Evolutionary conservation across 2,888 invertebrate species (phyloP).

Genomic region (Scelioninae gen. 1): DNA sequence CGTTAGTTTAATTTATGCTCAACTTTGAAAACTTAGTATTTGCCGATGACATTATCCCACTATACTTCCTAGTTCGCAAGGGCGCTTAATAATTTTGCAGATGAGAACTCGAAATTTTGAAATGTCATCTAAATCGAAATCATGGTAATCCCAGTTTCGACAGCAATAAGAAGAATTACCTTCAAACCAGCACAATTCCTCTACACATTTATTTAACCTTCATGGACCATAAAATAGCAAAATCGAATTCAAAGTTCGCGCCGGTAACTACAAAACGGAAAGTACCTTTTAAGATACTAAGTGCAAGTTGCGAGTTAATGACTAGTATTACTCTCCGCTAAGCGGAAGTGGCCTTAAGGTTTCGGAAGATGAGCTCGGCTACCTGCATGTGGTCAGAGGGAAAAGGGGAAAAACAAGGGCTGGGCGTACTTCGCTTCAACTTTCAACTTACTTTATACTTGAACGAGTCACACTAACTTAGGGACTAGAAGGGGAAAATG

Average conservation of each 20-base stretch:
- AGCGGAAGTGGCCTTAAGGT: slow-evolving; percentile 55
- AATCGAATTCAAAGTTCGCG: slow-evolving; percentile 40
- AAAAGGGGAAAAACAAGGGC: slow-evolving; percentile 2
- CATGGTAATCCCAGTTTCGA: no score
- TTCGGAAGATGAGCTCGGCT: slow-evolving; percentile 50
- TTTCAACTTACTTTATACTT: slow-evolving; percentile 42
- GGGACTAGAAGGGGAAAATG: not conserved
- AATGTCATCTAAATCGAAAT: no score
- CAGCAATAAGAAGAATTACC: no score
- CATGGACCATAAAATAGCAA: not conserved
- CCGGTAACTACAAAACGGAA: slow-evolving; percentile 15
- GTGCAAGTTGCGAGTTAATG: slow-evolving; percentile 48
- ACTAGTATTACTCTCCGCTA: slow-evolving; percentile 46
- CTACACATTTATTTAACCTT: not conserved
- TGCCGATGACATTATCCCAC: slow-evolving; percentile 3
- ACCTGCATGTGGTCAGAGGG: slow-evolving; percentile 19
- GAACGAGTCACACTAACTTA: slow-evolving; percentile 18
- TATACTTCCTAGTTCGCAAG: not conserved
- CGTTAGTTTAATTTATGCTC: slow-evolving; percentile 18
- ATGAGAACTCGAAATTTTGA: no score
- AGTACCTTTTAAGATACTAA: slow-evolving; percentile 53
- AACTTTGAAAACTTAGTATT: slow-evolving; percentile 5
- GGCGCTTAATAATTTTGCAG: not conserved
- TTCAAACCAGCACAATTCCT: no score
- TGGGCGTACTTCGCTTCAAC: slow-evolving; percentile 23